Percentiles rank a stretch among this genome's conserved stretches.
Evolutionary conservation across 2,113 vertebrate genomes (phyloP).

Genomic region (Amphiprion ocellaris): DNA sequence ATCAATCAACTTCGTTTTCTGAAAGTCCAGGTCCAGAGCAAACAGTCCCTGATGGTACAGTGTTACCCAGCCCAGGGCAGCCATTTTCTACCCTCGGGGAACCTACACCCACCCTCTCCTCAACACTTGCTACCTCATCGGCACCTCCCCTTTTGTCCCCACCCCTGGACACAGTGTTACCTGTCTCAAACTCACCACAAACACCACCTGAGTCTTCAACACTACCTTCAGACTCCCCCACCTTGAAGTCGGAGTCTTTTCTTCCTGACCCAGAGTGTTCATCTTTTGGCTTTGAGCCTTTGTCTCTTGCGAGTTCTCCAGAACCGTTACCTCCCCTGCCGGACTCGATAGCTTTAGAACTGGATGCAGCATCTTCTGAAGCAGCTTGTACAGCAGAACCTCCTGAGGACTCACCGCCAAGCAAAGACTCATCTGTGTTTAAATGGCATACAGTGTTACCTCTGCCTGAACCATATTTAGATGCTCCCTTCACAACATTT

Average conservation of each 20-base stretch:
- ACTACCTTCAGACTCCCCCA: slow-evolving; percentile 15
- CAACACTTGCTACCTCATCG: slow-evolving; percentile 47
- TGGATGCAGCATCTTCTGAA: neutral
- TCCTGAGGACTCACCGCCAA: neutral
- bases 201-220: slow-evolving; percentile 27
- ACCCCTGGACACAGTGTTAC: slow-evolving; percentile 24
- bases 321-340: slow-evolving; percentile 66
- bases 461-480: slow-evolving; percentile 37
- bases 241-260: slow-evolving; percentile 12
- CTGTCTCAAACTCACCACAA: neutral
- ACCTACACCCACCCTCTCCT: neutral
- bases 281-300: slow-evolving; percentile 64
- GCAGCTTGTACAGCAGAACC: neutral
- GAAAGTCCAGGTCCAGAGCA: slow-evolving; percentile 12
- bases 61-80: slow-evolving; percentile 21
- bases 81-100: neutral
- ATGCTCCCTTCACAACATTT: slow-evolving; percentile 58
- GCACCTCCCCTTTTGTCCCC: neutral
- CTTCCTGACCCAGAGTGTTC: slow-evolving; percentile 64
- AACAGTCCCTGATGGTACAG: slow-evolving; percentile 19
- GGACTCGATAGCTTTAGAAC: slow-evolving; percentile 31
- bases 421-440: slow-evolving; percentile 52
- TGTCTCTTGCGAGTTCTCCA: slow-evolving; percentile 68
- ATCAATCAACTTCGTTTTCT: neutral
- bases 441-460: slow-evolving; percentile 80